A percentile compares a stretch with the other conserved stretches of the same genome.
Conservation (phyloP, 2,888 invertebrate species). For the Pecten maximus region DNA sequence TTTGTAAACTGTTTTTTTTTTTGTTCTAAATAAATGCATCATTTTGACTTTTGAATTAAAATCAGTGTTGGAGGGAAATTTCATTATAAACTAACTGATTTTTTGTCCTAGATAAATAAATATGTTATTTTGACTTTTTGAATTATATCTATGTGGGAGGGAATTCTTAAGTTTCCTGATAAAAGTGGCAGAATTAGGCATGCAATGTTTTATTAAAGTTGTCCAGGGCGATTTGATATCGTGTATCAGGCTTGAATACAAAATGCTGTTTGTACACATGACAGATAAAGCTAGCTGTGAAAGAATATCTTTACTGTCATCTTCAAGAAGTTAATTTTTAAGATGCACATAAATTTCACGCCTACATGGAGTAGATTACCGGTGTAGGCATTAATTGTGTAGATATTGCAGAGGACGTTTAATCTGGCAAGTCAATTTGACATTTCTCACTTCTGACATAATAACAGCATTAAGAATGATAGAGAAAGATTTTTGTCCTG, state of each 20-base stretch:
- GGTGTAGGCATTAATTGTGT: not conserved
- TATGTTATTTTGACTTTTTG: not conserved
- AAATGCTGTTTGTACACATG: not conserved
- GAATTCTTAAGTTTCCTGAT: not conserved
- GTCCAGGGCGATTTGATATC: not conserved
- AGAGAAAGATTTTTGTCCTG: not conserved
- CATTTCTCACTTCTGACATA: not conserved
- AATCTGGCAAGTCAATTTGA: not conserved
- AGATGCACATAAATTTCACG: constrained; percentile 27
- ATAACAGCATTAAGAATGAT: not conserved
- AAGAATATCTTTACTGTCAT: not conserved
- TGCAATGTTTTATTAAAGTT: not conserved
- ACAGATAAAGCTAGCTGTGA: not conserved
- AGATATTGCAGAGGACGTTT: not conserved
- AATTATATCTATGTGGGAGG: not conserved
- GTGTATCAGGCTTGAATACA: not conserved
- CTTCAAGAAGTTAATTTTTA: not conserved
- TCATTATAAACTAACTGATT: not conserved
- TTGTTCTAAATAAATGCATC: too few relatives aligned
- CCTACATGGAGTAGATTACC: not conserved
- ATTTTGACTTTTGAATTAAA: too few relatives aligned
- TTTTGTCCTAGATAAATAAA: not conserved
- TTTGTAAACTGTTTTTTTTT: not conserved
- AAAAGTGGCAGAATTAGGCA: not conserved
- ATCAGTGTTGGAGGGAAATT: too few relatives aligned